A percentile compares a stretch with the other conserved stretches of the same genome.
phyloP scores from a whole-genome alignment of 2,113 vertebrate species.

The Hydropotes inermis region DNA sequence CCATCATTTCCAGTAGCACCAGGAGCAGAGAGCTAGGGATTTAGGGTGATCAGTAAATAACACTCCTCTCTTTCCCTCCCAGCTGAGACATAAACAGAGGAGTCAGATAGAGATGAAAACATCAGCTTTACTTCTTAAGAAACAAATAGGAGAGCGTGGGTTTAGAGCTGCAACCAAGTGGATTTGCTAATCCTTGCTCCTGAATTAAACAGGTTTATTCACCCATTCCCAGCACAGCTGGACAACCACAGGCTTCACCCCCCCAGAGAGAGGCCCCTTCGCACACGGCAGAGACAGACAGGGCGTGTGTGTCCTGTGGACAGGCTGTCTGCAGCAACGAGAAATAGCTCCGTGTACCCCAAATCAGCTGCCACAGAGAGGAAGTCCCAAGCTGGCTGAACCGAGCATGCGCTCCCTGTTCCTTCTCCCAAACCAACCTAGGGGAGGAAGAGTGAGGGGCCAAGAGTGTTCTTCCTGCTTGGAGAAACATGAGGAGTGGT shows the following conservation, averaged over 20 bases:
- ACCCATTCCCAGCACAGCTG: constrained; percentile 2
- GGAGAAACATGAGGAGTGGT: no score
- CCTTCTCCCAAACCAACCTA: neutral
- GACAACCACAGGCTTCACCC: neutral
- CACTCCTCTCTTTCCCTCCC: neutral
- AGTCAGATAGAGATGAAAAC: neutral
- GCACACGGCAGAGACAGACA: neutral
- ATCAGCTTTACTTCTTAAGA: neutral
- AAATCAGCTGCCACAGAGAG: neutral
- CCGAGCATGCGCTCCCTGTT: neutral
- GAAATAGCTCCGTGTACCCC: no score
- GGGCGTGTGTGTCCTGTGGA: neutral
- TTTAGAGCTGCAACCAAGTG: neutral
- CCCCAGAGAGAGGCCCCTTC: neutral
- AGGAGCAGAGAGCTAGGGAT: neutral
- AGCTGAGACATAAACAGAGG: constrained; percentile 1
- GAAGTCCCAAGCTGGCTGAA: neutral
- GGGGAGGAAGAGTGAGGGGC: neutral
- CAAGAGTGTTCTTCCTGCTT: neutral
- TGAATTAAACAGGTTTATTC: constrained; percentile 23
- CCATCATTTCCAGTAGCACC: neutral
- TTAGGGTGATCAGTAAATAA: neutral
- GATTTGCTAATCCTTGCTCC: constrained; percentile 8
- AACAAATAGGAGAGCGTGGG: neutral
- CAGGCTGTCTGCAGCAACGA: neutral